These are phyloP conservation scores for Vireo altiloquus DNA, from an alignment of 2,113 vertebrate species.

Conservation along the genomic window DNA sequence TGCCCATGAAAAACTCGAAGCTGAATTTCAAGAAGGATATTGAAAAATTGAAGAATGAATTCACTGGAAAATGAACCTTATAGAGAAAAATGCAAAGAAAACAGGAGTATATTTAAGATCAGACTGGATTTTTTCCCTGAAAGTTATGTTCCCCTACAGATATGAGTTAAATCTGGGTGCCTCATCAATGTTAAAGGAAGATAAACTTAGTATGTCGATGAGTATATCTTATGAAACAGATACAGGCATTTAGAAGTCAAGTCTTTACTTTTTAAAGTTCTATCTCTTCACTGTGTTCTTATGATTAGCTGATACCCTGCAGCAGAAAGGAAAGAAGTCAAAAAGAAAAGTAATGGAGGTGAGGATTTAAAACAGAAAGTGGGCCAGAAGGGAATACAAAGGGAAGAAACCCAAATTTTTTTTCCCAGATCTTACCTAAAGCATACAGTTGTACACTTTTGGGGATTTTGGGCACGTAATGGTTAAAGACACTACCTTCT, in stretches of 20 bases:
- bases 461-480: neutral
- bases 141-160: neutral
- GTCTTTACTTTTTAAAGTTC: neutral
- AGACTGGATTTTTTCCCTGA: neutral
- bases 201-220: neutral
- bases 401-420: neutral
- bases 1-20: neutral
- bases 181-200: neutral
- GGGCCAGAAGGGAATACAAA: neutral
- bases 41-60: neutral
- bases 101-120: neutral
- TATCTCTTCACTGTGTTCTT: neutral
- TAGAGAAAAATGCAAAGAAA: neutral
- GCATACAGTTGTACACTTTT: neutral
- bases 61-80: neutral
- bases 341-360: neutral
- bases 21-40: neutral
- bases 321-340: neutral
- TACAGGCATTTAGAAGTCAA: neutral
- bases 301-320: neutral
- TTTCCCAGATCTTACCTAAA: neutral
- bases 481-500: neutral
- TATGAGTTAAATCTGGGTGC: neutral
- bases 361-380: neutral
- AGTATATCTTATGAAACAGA: neutral